Evolutionary conservation across 2,113 vertebrate species (phyloP).

Genomic region (Ivindomyrus marchei): DNA sequence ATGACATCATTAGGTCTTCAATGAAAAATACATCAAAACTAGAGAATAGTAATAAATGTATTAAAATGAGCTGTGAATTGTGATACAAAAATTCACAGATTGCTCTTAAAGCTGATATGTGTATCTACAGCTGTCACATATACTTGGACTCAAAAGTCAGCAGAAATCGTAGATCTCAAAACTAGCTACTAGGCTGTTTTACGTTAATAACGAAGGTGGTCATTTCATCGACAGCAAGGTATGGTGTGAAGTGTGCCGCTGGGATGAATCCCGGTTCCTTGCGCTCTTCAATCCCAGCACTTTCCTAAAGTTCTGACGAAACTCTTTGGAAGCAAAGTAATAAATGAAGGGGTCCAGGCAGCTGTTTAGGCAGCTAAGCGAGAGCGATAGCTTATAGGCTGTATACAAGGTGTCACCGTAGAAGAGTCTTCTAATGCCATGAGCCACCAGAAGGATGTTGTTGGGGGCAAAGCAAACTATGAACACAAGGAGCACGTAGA

Average conservation of each 20-base stretch:
- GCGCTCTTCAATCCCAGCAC: slow-evolving; percentile 46
- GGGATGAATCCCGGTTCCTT: slow-evolving; percentile 57
- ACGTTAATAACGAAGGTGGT: neutral
- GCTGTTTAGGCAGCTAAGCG: slow-evolving; percentile 83
- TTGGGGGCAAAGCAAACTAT: slow-evolving; percentile 79
- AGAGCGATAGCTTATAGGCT: slow-evolving; percentile 79
- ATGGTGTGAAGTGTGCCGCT: slow-evolving; percentile 38
- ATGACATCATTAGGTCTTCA: neutral
- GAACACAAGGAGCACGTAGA: slow-evolving; percentile 72
- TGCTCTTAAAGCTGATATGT: neutral
- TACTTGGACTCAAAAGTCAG: neutral
- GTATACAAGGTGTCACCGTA: slow-evolving; percentile 58
- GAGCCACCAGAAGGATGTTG: slow-evolving; percentile 74
- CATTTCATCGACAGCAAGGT: slow-evolving; percentile 17
- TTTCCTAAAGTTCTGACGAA: slow-evolving; percentile 67
- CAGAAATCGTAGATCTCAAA: neutral
- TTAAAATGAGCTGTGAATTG: neutral
- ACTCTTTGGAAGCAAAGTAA: slow-evolving; percentile 86
- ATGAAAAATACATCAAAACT: neutral
- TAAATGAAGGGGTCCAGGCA: slow-evolving; percentile 91
- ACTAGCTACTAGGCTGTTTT: neutral
- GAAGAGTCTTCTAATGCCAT: slow-evolving; percentile 69
- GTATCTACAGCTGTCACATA: neutral
- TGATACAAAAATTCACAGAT: neutral
- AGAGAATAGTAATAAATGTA: neutral